phyloP scores from a whole-genome alignment of 2,113 vertebrate genomes.

The Melospiza georgiana region DNA sequence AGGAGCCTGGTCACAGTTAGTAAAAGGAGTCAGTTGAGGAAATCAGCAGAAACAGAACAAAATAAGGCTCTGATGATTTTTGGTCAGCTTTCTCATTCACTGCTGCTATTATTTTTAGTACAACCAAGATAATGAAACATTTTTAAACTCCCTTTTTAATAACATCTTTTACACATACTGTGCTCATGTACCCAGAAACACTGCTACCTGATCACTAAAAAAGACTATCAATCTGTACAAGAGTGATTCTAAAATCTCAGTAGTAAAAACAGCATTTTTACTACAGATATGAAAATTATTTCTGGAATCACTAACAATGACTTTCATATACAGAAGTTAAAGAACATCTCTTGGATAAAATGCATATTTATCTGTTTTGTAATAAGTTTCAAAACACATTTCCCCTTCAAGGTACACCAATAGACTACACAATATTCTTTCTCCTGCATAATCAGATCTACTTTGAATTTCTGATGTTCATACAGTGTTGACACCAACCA shows the following conservation, averaged over 20 bases:
- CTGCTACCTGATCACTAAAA: not conserved
- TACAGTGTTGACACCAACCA: not conserved
- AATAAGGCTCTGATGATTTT: not conserved
- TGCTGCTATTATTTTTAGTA: not conserved
- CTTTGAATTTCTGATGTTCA: constrained; percentile 7
- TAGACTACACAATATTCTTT: not conserved
- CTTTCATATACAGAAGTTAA: not conserved
- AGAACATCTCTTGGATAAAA: not conserved
- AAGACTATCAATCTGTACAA: not conserved
- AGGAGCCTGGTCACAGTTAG: not conserved
- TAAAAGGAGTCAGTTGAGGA: not conserved
- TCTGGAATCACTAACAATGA: not conserved
- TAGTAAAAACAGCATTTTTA: not conserved
- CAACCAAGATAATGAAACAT: not conserved
- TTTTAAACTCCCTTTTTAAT: not conserved
- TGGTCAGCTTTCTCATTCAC: not conserved
- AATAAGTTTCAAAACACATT: not conserved
- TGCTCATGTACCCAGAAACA: not conserved
- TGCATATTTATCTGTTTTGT: not conserved
- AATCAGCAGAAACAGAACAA: not conserved
- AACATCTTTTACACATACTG: not conserved
- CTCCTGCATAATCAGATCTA: not conserved
- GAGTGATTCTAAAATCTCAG: not conserved
- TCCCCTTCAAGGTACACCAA: not conserved
- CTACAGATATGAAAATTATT: not conserved